Percentiles rank a stretch among this genome's conserved stretches.
phyloP scores from a whole-genome alignment of 2,797 vertebrate genomes.

The Danio albolineatus region DNA sequence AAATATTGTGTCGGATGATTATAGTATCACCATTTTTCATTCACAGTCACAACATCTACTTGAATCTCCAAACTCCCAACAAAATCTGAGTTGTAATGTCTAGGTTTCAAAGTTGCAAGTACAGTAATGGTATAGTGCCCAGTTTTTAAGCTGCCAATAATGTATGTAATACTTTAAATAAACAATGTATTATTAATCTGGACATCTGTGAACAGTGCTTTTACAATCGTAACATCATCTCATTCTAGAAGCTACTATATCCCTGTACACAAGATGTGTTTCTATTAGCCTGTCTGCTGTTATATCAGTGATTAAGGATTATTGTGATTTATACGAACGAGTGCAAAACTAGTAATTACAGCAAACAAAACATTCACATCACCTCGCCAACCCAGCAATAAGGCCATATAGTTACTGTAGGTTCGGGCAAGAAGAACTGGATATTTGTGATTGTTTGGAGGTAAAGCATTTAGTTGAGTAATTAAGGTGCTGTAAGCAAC shows the following conservation, averaged over 20 bases:
- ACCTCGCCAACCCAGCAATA: not conserved
- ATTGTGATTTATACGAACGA: not conserved
- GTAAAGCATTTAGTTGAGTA: slow-evolving; percentile 13
- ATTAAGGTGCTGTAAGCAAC: slow-evolving; percentile 20
- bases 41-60: not conserved
- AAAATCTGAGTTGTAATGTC: not conserved
- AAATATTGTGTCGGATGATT: no score
- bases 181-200: not conserved
- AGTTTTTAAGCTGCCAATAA: not conserved
- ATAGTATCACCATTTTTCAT: no score
- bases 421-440: slow-evolving; percentile 6
- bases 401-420: slow-evolving; percentile 6
- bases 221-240: not conserved
- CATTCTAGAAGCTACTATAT: not conserved
- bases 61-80: not conserved
- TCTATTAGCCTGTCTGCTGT: not conserved
- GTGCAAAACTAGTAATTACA: slow-evolving; percentile 39
- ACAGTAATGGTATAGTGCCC: not conserved
- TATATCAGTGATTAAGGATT: not conserved
- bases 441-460: not conserved
- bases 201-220: slow-evolving; percentile 4
- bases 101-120: not conserved
- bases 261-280: not conserved
- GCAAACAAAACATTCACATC: slow-evolving; percentile 1
- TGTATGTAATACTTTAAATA: not conserved